Evolutionary conservation across 1,140 invertebrate genomes (phyloP), one percentile per base, ranked within the genome.

Genomic region (Drosophila nebulosa): DNA sequence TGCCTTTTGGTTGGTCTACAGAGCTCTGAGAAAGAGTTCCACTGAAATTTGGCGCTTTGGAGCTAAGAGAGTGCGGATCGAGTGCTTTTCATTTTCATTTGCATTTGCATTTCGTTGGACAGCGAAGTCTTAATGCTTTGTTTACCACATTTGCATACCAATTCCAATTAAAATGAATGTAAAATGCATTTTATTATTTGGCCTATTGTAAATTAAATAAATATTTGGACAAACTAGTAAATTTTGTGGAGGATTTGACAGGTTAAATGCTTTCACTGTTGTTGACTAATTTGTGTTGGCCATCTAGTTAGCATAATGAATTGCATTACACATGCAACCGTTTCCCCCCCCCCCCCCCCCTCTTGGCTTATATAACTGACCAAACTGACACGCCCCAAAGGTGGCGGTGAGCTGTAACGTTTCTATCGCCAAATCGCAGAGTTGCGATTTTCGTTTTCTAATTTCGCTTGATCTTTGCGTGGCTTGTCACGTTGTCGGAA

Each of bases 91-190:
- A 5, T 14, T 39, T 39, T 39, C 14, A 21, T 26, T 12, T 26
- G 22, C 30, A 51, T 65, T 80, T 67, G 58, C 39, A 51, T 64
- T 69, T 58, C 42, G 69, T 39, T 39, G 36, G 50, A 4, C 32
- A 50, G 26, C 39, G 4, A 10, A 16, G 14, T 7, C 14, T 42
- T 42, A 42, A 42, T 46, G 39, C 39, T 66, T 61, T 46, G 61
- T 53, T 70, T 26, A 36, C 65, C 65, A 21, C 39, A 86, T 85
- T 85, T 86, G 81, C 81, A 86, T 85, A 78, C 78, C 63, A 86
- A 81, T 86, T 81, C 78, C 65, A 86, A 81, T 86, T 81, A 69
- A 69, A 61, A 12, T 14, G 32, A 67, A 73, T 57, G 59, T 50
- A 62, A 77, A 77, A 69, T 65, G 42, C 53, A 72, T 69, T 53